phyloP scores from a whole-genome alignment of 2,113 vertebrate genomes.

The Phrynosoma blainvillii region DNA sequence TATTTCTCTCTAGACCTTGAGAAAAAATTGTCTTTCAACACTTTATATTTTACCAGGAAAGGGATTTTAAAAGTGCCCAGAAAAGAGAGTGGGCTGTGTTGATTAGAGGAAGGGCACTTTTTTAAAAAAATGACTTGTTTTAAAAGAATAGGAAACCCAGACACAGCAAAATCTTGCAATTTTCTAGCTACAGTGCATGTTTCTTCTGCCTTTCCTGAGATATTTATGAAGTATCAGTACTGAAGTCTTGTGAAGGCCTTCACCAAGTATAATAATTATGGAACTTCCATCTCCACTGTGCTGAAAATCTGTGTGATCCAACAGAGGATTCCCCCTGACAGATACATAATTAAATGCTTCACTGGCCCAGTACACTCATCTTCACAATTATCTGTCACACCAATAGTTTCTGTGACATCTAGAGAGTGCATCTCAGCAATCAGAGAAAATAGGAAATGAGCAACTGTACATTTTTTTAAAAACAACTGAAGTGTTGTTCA shows the following conservation, averaged over 20 bases:
- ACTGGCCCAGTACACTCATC: slow-evolving; percentile 10
- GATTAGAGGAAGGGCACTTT: neutral
- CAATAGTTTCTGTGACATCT: slow-evolving; percentile 22
- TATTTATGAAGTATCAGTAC: neutral
- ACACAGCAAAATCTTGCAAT: neutral
- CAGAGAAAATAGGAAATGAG: slow-evolving; percentile 4
- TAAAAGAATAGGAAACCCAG: slow-evolving; percentile 13
- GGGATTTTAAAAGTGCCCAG: neutral
- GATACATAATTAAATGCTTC: slow-evolving; percentile 16
- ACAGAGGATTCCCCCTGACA: slow-evolving; percentile 23
- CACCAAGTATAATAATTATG: neutral
- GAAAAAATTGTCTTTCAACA: neutral
- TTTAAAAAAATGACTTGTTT: neutral
- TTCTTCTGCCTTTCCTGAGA: slow-evolving; percentile 3
- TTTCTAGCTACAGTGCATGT: neutral
- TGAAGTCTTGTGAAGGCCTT: neutral
- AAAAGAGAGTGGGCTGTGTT: neutral
- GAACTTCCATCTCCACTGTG: neutral
- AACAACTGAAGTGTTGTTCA: neutral
- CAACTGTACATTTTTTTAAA: slow-evolving; percentile 3
- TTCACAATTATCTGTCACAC: neutral
- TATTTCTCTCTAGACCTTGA: neutral
- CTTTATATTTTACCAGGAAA: neutral
- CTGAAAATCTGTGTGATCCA: slow-evolving; percentile 17
- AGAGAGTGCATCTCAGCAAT: neutral